These are phyloP conservation scores for Sebastes alutus DNA, from an alignment of 2,797 vertebrate species.

Conservation along the genomic window DNA sequence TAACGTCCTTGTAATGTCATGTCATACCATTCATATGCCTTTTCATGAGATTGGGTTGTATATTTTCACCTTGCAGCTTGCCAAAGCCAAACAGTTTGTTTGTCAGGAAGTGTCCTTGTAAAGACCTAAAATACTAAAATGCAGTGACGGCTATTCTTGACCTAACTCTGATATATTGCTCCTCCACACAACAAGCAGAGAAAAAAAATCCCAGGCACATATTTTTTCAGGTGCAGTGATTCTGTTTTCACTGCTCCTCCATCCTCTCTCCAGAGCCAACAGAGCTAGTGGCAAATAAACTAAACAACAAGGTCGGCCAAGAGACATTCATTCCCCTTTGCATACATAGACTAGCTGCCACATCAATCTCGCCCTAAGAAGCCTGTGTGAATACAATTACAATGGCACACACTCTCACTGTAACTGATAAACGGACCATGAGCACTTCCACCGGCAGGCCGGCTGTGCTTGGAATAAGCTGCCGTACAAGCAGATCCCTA, in stretches of 20 bases:
- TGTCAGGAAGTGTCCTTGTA: constrained; percentile 33
- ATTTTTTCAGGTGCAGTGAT: constrained; percentile 14
- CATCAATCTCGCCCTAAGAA: constrained; percentile 63
- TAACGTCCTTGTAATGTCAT: too few species aligned
- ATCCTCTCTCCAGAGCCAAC: not conserved
- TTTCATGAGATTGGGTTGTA: not conserved
- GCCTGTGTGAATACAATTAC: constrained; percentile 48
- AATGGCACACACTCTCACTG: constrained; percentile 25
- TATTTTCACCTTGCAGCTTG: not conserved
- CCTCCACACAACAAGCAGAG: not conserved
- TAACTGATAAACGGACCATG: constrained; percentile 51
- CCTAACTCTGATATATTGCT: constrained; percentile 27
- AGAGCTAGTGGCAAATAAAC: constrained; percentile 49
- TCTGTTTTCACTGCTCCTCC: constrained; percentile 2
- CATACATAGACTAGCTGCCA: constrained; percentile 29
- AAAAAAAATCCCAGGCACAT: not conserved
- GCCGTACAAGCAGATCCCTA: constrained; percentile 52
- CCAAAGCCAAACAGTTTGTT: not conserved
- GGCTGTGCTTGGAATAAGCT: constrained; percentile 31
- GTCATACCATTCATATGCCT: not conserved
- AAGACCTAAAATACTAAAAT: constrained; percentile 21
- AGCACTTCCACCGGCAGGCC: constrained; percentile 25
- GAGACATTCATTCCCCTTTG: constrained; percentile 58
- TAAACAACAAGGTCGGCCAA: constrained; percentile 67
- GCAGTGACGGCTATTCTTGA: constrained; percentile 8